Evolutionary conservation across 2,888 invertebrate species (phyloP), one percentile per base, ranked within the genome.

Genomic region (Cacoxenus indagator): DNA sequence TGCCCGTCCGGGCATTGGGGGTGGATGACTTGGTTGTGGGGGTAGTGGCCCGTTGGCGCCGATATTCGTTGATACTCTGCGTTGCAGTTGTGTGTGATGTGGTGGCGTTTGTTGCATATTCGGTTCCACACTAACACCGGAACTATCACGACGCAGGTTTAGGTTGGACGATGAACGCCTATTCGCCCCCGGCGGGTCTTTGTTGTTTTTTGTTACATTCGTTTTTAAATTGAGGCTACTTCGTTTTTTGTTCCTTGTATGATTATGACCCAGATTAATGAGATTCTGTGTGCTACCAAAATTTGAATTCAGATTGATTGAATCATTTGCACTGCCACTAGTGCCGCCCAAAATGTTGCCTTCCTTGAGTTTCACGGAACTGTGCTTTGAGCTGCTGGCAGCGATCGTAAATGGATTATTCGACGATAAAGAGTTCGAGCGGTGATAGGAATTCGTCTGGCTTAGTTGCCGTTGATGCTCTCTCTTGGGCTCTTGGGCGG

Each of bases 241-340:
- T 71, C 87, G 87, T 70, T 88, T 87, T 67, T 88, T 87, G 17
- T 87, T 83, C 73, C 87, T 88, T 43, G 86, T 80, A 73, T 87
- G 78, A 71, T 88, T 86, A 69, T 87, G 87, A 76, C 85, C 87
- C 31, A 82, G 79, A 69, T 85, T 87, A 62, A 88, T 86, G 37
- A 88, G 77, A 70, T 88, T 88, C 65, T 88, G 88, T 8, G 88
- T 87, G 77, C 88, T 88, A 54, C 88, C 87, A 70, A 87, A 88
- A 69, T 87, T 87, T 14, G 87, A 85, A 64, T 81, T 86, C 51
- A 88, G 75, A 70, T 87, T 87, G 24, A 84, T 81, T 1, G 81
- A 81, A 5, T 78, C 82, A 2, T 74, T 65, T 51, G 61, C 61
- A 62, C 51, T 51, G 26, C 48, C 14, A 48, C 19, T 29, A 64